Percentiles rank a stretch among this genome's conserved stretches.
Conservation (phyloP, 2,797 vertebrate species). For the Lagorchestes hirsutus region DNA sequence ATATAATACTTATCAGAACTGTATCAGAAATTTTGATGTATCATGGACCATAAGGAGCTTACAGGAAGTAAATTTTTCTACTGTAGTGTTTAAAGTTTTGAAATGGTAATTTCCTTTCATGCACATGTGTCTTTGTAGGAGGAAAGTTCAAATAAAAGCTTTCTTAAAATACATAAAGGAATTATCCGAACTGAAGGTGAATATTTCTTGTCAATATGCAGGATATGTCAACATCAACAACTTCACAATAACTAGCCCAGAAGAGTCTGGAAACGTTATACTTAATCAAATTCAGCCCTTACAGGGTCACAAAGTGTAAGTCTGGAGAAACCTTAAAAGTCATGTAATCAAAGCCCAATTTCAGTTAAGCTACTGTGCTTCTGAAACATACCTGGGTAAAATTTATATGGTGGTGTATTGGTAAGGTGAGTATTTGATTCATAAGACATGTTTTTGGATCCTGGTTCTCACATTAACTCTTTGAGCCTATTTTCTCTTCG, state of each 20-base stretch:
- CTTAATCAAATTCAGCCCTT: background rate
- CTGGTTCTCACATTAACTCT: background rate
- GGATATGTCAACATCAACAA: background rate
- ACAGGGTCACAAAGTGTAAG: background rate
- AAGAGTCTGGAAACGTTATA: background rate
- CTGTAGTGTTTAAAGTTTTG: background rate
- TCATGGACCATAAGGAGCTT: background rate
- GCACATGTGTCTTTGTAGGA: background rate
- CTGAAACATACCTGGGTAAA: background rate
- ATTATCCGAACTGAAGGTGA: background rate
- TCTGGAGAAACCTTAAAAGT: background rate
- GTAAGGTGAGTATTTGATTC: background rate
- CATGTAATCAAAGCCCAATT: background rate
- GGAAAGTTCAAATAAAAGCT: background rate
- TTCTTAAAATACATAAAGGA: constrained; percentile 10
- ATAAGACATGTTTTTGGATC: background rate
- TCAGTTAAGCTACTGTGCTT: background rate
- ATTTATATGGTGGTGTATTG: background rate
- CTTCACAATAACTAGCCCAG: background rate
- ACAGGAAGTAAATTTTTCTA: background rate
- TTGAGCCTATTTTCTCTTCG: background rate
- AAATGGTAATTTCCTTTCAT: background rate
- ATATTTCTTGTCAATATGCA: background rate
- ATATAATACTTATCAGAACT: background rate
- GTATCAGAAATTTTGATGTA: background rate